Conservation (phyloP, 2,797 vertebrate genomes). For the Toxotes lorentzi region DNA sequence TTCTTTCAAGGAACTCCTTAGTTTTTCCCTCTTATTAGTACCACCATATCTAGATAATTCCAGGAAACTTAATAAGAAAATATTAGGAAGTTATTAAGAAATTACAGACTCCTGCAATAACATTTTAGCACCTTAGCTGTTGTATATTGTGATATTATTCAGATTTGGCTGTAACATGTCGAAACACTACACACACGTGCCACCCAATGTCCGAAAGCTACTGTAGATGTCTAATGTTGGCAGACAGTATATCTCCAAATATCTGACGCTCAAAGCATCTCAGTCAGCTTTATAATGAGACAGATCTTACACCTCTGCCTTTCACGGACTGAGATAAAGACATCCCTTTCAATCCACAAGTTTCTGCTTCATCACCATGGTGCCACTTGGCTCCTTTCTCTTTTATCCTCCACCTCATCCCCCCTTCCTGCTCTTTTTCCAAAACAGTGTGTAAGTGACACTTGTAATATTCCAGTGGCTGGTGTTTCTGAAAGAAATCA, state of each 20-base stretch:
- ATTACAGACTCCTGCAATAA: not conserved
- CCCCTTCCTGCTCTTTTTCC: slow-evolving; percentile 74
- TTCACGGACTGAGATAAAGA: slow-evolving; percentile 65
- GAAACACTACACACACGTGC: slow-evolving; percentile 25
- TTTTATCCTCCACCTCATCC: slow-evolving; percentile 49
- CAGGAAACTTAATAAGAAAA: not conserved
- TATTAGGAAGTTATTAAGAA: not conserved
- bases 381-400: slow-evolving; percentile 29
- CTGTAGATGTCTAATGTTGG: slow-evolving; percentile 46
- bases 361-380: slow-evolving; percentile 64
- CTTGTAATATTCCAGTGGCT: slow-evolving; percentile 89
- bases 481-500: slow-evolving; percentile 87
- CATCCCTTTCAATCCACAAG: slow-evolving; percentile 64
- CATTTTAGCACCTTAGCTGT: not conserved
- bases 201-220: slow-evolving; percentile 28
- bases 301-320: slow-evolving; percentile 56
- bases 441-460: slow-evolving; percentile 87
- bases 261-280: slow-evolving; percentile 52
- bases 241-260: slow-evolving; percentile 47
- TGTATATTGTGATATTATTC: not conserved
- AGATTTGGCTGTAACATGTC: not conserved
- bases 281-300: slow-evolving; percentile 52
- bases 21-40: too few relatives aligned
- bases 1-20: too few relatives aligned
- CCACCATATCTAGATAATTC: too few relatives aligned